A percentile compares a stretch with the other conserved stretches of the same genome.
Evolutionary conservation across 2,888 invertebrate species (phyloP).

Genomic region (Marasmarcha lunaedactyla): DNA sequence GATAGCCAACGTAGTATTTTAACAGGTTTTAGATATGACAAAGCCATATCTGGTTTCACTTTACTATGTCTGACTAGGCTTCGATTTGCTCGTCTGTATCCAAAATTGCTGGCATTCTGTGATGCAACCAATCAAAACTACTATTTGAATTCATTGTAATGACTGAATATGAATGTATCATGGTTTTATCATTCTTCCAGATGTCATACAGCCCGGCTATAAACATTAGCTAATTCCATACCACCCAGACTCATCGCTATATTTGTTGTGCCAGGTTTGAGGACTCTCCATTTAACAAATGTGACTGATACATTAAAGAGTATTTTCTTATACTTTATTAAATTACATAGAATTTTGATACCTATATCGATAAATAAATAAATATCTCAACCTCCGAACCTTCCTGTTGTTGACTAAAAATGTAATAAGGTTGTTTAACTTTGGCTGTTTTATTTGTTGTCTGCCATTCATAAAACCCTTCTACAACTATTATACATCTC

Average conservation of each 20-base stretch:
- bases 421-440: slow-evolving; percentile 79
- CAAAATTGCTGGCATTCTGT: slow-evolving; percentile 85
- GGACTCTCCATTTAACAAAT: no score
- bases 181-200: slow-evolving; percentile 72
- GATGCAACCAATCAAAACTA: slow-evolving; percentile 79
- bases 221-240: slow-evolving; percentile 72
- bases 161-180: slow-evolving; percentile 79
- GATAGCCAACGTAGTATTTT: no score
- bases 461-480: slow-evolving; percentile 89
- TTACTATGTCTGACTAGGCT: no score
- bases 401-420: slow-evolving; percentile 72
- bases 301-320: no score
- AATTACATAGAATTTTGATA: no score
- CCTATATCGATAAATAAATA: no score
- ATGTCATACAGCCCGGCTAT: slow-evolving; percentile 83
- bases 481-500: slow-evolving; percentile 81
- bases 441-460: slow-evolving; percentile 67
- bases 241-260: slow-evolving; percentile 68
- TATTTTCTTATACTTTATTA: no score
- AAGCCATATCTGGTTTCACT: no score
- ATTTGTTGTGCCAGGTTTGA: slow-evolving; percentile 61
- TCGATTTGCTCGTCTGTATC: slow-evolving; percentile 74
- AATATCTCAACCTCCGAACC: no score
- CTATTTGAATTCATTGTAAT: slow-evolving; percentile 82
- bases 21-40: no score